A percentile compares a stretch with the other conserved stretches of the same genome.
Conservation (phyloP, 2,797 vertebrate species). For the Micrastur ruficollis region DNA sequence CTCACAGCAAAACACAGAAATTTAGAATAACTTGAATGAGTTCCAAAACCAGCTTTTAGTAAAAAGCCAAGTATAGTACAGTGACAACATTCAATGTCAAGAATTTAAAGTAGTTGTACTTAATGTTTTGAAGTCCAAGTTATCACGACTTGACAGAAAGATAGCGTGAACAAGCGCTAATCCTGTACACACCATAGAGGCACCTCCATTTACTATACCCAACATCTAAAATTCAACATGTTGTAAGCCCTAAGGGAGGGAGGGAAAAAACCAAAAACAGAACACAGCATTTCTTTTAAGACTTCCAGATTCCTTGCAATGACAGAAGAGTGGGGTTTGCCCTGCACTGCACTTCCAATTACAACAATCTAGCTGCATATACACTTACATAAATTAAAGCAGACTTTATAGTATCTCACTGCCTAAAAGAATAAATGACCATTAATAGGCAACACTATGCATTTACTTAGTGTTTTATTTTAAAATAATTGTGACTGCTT, state of each 20-base stretch:
- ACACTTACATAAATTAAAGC: background rate
- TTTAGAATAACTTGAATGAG: background rate
- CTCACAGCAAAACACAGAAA: background rate
- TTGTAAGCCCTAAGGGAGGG: rapidly evolving
- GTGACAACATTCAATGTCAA: background rate
- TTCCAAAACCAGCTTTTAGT: background rate
- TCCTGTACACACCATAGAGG: background rate
- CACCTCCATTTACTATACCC: background rate
- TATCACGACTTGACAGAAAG: background rate
- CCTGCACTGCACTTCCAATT: background rate
- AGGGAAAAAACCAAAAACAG: background rate
- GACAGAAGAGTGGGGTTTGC: background rate
- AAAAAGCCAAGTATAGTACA: background rate
- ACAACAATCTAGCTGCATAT: background rate
- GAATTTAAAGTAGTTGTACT: background rate
- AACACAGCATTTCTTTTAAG: background rate
- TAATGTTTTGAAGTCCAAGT: background rate
- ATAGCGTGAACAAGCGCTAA: background rate
- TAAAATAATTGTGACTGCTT: background rate
- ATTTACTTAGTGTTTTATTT: background rate
- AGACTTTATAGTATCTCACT: background rate
- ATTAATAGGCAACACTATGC: background rate
- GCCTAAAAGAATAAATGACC: background rate
- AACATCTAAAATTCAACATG: background rate
- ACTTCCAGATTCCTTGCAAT: background rate